These are phyloP conservation scores for Ptychochromis oligacanthus DNA, from an alignment of 2,113 vertebrate species.

Conservation along the genomic window DNA sequence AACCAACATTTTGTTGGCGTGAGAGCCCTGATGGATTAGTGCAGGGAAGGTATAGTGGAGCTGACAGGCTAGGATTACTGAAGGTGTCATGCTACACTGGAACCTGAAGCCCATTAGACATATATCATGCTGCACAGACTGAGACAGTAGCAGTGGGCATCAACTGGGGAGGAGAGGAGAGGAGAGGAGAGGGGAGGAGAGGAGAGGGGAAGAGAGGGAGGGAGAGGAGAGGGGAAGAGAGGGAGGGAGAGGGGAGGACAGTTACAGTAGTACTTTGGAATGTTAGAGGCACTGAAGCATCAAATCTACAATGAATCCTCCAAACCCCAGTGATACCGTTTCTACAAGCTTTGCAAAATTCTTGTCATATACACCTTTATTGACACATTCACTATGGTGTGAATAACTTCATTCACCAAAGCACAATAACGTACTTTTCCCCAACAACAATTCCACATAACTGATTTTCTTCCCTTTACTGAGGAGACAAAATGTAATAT, in stretches of 20 bases:
- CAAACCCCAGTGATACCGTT: conserved; percentile 10
- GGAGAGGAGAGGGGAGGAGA: background rate
- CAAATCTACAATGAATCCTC: conserved; percentile 40
- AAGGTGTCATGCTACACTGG: conserved; percentile 66
- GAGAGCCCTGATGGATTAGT: conserved; percentile 62
- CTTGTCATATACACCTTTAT: background rate
- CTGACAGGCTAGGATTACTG: conserved; percentile 62
- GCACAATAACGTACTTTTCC: background rate
- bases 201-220: background rate
- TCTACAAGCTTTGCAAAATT: background rate
- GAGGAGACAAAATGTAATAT: conserved; percentile 9
- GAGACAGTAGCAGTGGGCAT: conserved; percentile 25
- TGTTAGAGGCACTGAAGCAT: conserved; percentile 19
- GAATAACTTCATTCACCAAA: conserved; percentile 2
- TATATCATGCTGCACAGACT: conserved; percentile 66
- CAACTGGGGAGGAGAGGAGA: background rate
- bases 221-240: background rate
- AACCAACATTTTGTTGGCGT: conserved; percentile 70
- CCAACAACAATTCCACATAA: conserved; percentile 8
- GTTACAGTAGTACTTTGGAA: conserved; percentile 9
- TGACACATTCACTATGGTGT: background rate
- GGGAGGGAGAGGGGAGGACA: conserved; percentile 10
- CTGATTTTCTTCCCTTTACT: background rate
- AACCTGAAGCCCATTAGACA: conserved; percentile 68
- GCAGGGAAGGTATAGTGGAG: conserved; percentile 42